Evolutionary conservation across 2,113 vertebrate species (phyloP), one percentile per base, ranked within the genome.

Genomic region (Panurus biarmicus): DNA sequence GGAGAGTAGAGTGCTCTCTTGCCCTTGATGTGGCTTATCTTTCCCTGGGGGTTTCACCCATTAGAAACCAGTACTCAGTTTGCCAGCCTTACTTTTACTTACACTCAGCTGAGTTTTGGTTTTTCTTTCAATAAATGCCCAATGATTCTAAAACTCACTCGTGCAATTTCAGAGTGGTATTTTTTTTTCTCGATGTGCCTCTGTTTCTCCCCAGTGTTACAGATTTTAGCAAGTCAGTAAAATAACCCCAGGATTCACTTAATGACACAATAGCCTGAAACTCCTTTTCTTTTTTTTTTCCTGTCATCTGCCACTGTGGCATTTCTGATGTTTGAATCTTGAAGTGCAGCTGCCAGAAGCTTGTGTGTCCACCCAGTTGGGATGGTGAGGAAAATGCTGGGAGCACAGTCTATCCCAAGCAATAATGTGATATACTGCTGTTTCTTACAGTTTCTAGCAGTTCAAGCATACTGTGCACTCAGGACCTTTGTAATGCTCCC

Each of bases 291-390:
- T n/a, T 67, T 75, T 33, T 25, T 38, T 25, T 10, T 6, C 1
- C 21, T 62, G 21, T 88, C 3, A 1, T 61, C 45, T 66, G 40
- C 33, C 15, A 11, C 33, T 53, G 47, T 72, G 64, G 19, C 18
- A 21, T 70, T 90, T 61, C 50, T 57, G 54, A 14, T 92, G 22
- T 53, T 64, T 79, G 69, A 69, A 31, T 38, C 23, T 60, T 53
- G 29, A 67, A 42, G 42, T n/a, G 56, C 40, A 90, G 15, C 69
- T 95, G 51, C 23, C n/a, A 70, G 24, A 81, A 57, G 21, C 35
- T 50, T 5, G 1, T 1, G 4, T 72, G n/a, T 38, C 12, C 14
- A 29, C 26, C n/a, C 45, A 2, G 1, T 8, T 47, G 60, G 51
- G 80, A 71, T 87, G 53, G 8, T 26, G n/a, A 66, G 58, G 54